Conservation (phyloP, 1,140 invertebrate species). For the Drosophila bipectinata region DNA sequence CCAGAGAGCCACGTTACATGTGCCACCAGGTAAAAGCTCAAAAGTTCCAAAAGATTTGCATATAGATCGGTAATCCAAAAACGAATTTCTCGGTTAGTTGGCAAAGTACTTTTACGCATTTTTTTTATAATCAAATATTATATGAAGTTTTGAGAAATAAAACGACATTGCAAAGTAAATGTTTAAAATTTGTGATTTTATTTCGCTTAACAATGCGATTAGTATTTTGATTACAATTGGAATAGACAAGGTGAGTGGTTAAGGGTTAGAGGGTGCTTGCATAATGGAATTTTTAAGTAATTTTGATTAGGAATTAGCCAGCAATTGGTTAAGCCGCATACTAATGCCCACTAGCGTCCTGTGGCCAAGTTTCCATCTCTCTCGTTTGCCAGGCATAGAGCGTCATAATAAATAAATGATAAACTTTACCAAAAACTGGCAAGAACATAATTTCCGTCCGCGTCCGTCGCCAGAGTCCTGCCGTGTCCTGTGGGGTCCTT, state of each 20-base stretch:
- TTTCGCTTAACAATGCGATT: conserved; percentile 33
- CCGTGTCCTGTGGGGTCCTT: conserved; percentile 20
- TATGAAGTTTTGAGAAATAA: not conserved
- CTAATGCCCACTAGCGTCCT: conserved; percentile 42
- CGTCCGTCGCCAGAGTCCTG: conserved; percentile 2
- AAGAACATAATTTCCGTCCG: conserved; percentile 68
- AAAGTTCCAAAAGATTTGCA: conserved; percentile 58
- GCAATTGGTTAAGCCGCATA: conserved; percentile 62
- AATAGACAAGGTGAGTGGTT: conserved; percentile 33
- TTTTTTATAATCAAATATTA: conserved; percentile 18
- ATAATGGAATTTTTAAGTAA: conserved; percentile 69
- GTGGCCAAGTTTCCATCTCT: conserved; percentile 3
- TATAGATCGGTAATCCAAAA: conserved; percentile 43
- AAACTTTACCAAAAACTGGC: conserved; percentile 59
- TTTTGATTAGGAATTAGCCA: conserved; percentile 61
- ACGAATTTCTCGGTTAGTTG: conserved; percentile 41
- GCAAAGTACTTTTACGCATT: conserved; percentile 21
- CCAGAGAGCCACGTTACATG: conserved; percentile 20
- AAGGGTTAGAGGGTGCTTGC: conserved; percentile 13
- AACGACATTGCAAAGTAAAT: not conserved
- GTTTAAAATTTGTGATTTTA: conserved; percentile 17
- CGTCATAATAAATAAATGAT: conserved; percentile 65
- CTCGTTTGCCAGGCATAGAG: conserved; percentile 31
- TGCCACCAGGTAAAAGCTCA: conserved; percentile 50
- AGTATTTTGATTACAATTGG: conserved; percentile 49